These are phyloP conservation scores for Neoniphon sammara DNA, from an alignment of 2,797 vertebrate genomes.

Conservation along the genomic window DNA sequence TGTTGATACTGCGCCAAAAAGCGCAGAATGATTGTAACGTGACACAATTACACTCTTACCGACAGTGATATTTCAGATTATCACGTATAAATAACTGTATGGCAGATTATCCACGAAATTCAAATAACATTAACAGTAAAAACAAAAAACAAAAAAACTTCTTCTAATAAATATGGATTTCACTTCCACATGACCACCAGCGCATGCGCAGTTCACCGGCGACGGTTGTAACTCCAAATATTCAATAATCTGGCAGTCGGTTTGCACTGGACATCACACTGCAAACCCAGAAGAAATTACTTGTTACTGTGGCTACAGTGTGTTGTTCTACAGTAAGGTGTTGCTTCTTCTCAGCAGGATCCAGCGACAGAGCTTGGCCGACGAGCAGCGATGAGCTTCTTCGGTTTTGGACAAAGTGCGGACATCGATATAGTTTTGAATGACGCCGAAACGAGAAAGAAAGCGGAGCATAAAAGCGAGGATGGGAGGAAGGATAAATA, in stretches of 20 bases:
- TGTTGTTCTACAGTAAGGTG: no score
- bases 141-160: neutral
- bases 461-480: conserved; percentile 92
- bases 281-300: conserved; percentile 5
- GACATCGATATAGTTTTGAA: conserved; percentile 92
- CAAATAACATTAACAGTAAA: neutral
- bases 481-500: conserved; percentile 95
- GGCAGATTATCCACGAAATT: rapidly evolving
- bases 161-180: neutral
- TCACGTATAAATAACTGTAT: no score
- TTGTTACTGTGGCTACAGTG: neutral
- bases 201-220: conserved; percentile 65
- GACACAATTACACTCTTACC: neutral
- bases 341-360: neutral
- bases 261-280: conserved; percentile 10
- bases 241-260: conserved; percentile 54
- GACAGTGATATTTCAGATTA: rapidly evolving
- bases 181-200: conserved; percentile 37
- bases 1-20: conserved; percentile 54
- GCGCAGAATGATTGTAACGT: neutral
- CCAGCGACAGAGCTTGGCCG: neutral
- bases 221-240: conserved; percentile 50
- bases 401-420: conserved; percentile 93
- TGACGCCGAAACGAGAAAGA: conserved; percentile 91
- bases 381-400: conserved; percentile 88